A percentile compares a stretch with the other conserved stretches of the same genome.
Evolutionary conservation across 2,888 invertebrate species (phyloP).

Genomic region (Tiphia femorata): DNA sequence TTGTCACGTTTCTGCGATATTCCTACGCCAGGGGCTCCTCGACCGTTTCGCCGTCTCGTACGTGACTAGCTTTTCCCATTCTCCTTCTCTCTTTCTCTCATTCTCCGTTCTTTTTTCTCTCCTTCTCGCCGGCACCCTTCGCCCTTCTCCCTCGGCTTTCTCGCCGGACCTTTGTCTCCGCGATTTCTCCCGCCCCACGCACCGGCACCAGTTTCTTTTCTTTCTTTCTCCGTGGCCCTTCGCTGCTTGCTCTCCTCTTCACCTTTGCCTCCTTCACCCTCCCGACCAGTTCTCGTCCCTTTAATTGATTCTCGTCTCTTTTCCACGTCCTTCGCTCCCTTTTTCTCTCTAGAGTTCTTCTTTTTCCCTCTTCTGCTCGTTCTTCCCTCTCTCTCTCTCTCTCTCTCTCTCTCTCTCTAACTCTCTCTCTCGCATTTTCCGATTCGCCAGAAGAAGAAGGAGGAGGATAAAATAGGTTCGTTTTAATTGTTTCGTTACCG

Average conservation of each 20-base stretch:
- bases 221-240: not conserved
- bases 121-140: not conserved
- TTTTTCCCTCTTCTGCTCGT: not conserved
- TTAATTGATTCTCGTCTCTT: not conserved
- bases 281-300: not conserved
- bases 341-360: no score
- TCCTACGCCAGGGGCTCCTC: slow-evolving; percentile 20
- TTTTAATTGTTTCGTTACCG: slow-evolving; percentile 12
- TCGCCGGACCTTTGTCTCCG: not conserved
- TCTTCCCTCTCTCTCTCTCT: not conserved
- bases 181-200: not conserved
- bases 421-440: not conserved
- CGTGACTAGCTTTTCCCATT: slow-evolving; percentile 31
- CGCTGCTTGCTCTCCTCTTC: no score
- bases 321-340: not conserved
- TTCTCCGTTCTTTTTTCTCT: not conserved
- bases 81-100: not conserved
- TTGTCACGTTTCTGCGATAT: slow-evolving; percentile 25
- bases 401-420: not conserved
- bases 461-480: not conserved
- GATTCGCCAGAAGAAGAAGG: not conserved
- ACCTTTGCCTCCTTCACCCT: not conserved
- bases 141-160: not conserved
- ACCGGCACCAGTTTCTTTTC: not conserved
- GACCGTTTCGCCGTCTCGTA: slow-evolving; percentile 20